Base-by-base conservation (phyloP, 1,140 invertebrate genomes). In the Meloidogyne floridensis region DNA sequence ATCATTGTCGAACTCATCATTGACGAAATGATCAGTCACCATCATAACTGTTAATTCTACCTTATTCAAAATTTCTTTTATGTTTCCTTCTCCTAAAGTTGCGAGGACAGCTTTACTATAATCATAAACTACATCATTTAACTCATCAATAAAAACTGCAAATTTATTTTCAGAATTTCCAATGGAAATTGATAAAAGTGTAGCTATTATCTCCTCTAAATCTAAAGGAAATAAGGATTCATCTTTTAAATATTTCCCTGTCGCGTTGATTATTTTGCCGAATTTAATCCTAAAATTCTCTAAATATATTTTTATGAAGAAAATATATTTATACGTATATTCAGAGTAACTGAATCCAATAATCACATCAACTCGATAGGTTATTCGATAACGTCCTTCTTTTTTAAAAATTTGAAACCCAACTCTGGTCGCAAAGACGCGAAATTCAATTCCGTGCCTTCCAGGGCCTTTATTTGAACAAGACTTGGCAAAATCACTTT, bases 81-180 rank as follows among this genome's bases (percentile, higher is more conserved):
- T 65, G 15, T 5, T 65, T 65, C n/a, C 6, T 11, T 65, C 15
- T n/a, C 15, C 15, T n/a, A 65, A n/a, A 65, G 4, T n/a, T n/a
- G 56, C 4, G 2, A 65, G 15, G 4, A 65, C 15, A 4, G 3
- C 5, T n/a, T n/a, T 10, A n/a, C 15, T 15, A n/a, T 5, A 65
- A 65, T 65, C 15, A n/a, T 65, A 65, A 65, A 65, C 56, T n/a
- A n/a, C n/a, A 11, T n/a, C 6, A 65, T 65, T 65, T 5, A 65
- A 65, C 15, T 65, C 56, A 65, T 65, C 56, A n/a, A n/a, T 65
- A n/a, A 65, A n/a, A n/a, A 65, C 15, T n/a, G 56, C 56, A 65
- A 65, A 65, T 65, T 65, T 65, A 65, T 65, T 65, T 65, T n/a
- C 15, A 65, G 56, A 65, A n/a, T 65, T 65, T 65, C 56, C 56